phyloP scores from a whole-genome alignment of 2,113 vertebrate species.

The Morone chrysops region DNA sequence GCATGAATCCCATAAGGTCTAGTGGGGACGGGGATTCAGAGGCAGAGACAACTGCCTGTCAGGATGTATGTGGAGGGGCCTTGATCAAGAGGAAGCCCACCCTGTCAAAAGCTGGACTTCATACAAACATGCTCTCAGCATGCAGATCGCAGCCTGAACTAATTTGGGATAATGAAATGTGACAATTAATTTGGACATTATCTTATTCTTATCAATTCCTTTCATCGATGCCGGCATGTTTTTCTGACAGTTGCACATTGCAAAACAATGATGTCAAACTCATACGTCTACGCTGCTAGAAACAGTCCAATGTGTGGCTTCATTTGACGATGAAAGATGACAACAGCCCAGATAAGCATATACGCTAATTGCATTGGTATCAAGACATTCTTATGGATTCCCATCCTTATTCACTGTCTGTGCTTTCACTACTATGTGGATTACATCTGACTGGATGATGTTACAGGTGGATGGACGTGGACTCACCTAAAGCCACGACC shows the following conservation, averaged over 20 bases:
- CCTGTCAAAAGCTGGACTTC: neutral
- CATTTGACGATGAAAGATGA: too few relatives aligned
- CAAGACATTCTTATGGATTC: too few relatives aligned
- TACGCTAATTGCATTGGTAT: too few relatives aligned
- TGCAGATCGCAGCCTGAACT: neutral
- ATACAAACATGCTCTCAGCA: constrained; percentile 15
- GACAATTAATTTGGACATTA: neutral
- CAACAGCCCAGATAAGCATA: too few relatives aligned
- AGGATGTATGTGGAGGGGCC: constrained; percentile 23
- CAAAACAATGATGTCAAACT: too few relatives aligned
- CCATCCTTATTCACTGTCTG: too few relatives aligned
- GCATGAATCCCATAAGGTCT: constrained; percentile 50
- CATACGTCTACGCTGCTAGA: too few relatives aligned
- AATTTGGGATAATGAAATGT: neutral
- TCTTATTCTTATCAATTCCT: neutral
- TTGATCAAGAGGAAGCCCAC: constrained; percentile 44
- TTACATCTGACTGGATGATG: neutral
- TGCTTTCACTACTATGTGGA: neutral
- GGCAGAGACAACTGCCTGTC: constrained; percentile 58
- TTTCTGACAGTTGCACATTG: too few relatives aligned
- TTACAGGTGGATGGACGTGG: neutral
- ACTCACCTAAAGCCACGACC: constrained; percentile 93
- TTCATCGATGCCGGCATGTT: too few relatives aligned
- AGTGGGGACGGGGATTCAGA: constrained; percentile 11
- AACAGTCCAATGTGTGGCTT: too few relatives aligned